These are phyloP conservation scores for Tokudaia tokunoshimensis DNA, from an alignment of 2,797 vertebrate species.

Conservation along the genomic window DNA sequence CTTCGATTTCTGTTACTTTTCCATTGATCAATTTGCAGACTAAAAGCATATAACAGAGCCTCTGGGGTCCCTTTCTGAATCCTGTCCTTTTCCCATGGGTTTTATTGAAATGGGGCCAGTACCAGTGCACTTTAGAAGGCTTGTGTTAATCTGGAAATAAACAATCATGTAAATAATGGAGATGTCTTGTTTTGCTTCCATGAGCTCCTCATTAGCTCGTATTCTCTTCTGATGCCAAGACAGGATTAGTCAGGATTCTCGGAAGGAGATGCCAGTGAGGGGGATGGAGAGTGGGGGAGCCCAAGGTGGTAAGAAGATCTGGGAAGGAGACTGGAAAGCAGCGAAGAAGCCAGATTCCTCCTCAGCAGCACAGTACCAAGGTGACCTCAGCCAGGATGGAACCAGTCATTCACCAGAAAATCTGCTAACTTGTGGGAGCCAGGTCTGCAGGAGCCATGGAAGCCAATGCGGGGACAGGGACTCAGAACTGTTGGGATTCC, in stretches of 20 bases:
- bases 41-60: neutral
- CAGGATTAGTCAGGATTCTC: slow-evolving; percentile 43
- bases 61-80: neutral
- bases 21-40: slow-evolving; percentile 33
- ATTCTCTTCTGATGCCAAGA: slow-evolving; percentile 52
- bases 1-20: slow-evolving; percentile 54
- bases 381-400: neutral
- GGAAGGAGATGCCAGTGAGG: neutral
- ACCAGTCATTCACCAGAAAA: neutral
- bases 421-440: neutral
- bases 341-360: neutral
- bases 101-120: neutral
- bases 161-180: neutral
- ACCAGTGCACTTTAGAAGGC: neutral
- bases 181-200: neutral
- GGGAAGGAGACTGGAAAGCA: neutral
- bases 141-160: neutral
- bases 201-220: neutral
- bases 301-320: neutral
- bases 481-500: too few species aligned
- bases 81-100: neutral
- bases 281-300: neutral
- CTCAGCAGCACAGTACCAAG: neutral
- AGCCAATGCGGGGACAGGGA: neutral
- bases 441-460: too few species aligned